Evolutionary conservation across 2,797 vertebrate genomes (phyloP).

Genomic region (Leucoraja ocellata): DNA sequence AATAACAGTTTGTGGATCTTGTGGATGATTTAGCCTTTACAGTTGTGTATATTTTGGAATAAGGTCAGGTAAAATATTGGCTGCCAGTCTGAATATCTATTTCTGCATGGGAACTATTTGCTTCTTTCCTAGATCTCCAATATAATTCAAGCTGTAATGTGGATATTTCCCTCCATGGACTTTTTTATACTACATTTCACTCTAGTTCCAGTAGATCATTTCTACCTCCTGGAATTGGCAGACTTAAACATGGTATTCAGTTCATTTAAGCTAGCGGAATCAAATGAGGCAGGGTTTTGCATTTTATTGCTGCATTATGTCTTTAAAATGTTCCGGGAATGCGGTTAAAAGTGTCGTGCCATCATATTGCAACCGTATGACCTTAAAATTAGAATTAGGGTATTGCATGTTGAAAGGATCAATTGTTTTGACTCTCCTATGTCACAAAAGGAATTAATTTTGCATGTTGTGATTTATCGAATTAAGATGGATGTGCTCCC

Average conservation of each 20-base stretch:
- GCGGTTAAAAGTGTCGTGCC: background rate
- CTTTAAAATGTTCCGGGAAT: background rate
- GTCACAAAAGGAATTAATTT: background rate
- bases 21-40: background rate
- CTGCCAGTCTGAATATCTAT: slow-evolving; percentile 27
- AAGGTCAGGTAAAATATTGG: slow-evolving; percentile 4
- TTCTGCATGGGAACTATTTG: slow-evolving; percentile 1
- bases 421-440: background rate
- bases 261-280: slow-evolving; percentile 27
- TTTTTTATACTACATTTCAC: slow-evolving; percentile 23
- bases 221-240: slow-evolving; percentile 32
- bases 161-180: slow-evolving; percentile 19
- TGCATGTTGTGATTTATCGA: too few species aligned
- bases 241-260: slow-evolving; percentile 9
- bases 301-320: background rate
- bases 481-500: background rate
- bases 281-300: slow-evolving; percentile 19
- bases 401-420: background rate
- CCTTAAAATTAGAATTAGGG: background rate
- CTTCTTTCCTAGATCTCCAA: slow-evolving; percentile 12
- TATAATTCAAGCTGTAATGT: background rate
- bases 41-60: slow-evolving; percentile 16
- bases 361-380: background rate
- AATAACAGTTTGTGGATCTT: background rate
- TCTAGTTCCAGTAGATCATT: slow-evolving; percentile 14